A percentile compares a stretch with the other conserved stretches of the same genome.
Evolutionary conservation across 1,140 invertebrate species (phyloP).

Genomic region (Drosophila subpulchrella): DNA sequence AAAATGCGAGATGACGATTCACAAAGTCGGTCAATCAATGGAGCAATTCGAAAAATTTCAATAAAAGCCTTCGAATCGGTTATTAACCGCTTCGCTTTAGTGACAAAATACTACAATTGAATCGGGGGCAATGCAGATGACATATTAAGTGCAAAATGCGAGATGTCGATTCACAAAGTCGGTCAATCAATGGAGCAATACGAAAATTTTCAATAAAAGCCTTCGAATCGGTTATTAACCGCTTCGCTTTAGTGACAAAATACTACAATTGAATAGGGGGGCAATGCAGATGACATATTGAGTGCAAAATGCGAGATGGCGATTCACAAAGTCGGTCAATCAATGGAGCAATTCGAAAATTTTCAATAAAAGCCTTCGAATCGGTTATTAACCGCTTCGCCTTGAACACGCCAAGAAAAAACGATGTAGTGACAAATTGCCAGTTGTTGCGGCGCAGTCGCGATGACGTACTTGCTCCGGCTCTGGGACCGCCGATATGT

Average conservation of each 20-base stretch:
- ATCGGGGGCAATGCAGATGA: too few relatives aligned
- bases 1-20: too few relatives aligned
- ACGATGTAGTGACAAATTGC: slow-evolving; percentile 19
- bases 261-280: too few relatives aligned
- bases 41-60: not conserved
- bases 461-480: slow-evolving; percentile 18
- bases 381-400: slow-evolving; percentile 13
- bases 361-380: slow-evolving; percentile 2
- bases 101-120: slow-evolving; percentile 4
- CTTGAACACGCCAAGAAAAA: not conserved
- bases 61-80: slow-evolving; percentile 2
- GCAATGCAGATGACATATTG: too few relatives aligned
- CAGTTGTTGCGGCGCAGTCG: slow-evolving; percentile 5
- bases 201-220: slow-evolving; percentile 7
- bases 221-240: not conserved
- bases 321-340: not conserved
- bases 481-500: slow-evolving; percentile 7
- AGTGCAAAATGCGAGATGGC: too few relatives aligned
- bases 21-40: not conserved
- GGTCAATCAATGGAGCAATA: not conserved
- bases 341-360: not conserved
- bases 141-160: too few relatives aligned
- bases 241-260: slow-evolving; percentile 15
- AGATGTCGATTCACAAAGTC: too few relatives aligned
- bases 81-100: too few relatives aligned